phyloP scores from a whole-genome alignment of 2,888 invertebrate species.

The Cephalotes varians region DNA sequence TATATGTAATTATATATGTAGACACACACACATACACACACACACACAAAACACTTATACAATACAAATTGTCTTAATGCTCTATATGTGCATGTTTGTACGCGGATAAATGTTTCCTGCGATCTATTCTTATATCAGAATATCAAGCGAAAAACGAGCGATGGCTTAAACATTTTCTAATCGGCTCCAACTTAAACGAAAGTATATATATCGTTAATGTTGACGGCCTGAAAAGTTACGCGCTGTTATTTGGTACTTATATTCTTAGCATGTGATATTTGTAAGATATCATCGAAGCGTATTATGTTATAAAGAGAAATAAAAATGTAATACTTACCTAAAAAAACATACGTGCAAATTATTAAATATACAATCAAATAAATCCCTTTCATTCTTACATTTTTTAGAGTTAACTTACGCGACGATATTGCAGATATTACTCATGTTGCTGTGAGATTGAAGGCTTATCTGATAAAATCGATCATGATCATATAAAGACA shows the following conservation, averaged over 20 bases:
- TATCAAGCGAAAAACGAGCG: constrained; percentile 4
- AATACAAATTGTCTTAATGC: background rate
- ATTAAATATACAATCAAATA: constrained; percentile 28
- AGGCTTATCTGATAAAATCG: constrained; percentile 66
- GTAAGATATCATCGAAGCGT: background rate
- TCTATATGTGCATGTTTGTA: background rate
- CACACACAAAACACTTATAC: background rate
- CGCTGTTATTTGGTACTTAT: constrained; percentile 29
- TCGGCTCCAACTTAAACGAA: constrained; percentile 1
- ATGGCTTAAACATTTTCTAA: background rate
- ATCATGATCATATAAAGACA: constrained; percentile 12
- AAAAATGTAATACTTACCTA: constrained; percentile 60
- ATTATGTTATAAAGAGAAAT: constrained; percentile 22
- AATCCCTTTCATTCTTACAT: constrained; percentile 48
- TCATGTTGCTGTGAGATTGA: background rate
- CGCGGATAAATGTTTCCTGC: background rate
- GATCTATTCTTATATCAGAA: constrained; percentile 16
- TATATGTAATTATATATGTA: background rate
- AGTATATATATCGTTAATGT: constrained; percentile 15
- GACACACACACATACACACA: background rate
- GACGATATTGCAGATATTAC: background rate
- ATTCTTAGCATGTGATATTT: constrained; percentile 20
- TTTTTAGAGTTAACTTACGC: background rate
- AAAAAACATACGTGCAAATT: constrained; percentile 1
- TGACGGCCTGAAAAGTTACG: background rate